Evolutionary conservation across 1,140 invertebrate genomes (phyloP).

Genomic region (Goniozus legneri): DNA sequence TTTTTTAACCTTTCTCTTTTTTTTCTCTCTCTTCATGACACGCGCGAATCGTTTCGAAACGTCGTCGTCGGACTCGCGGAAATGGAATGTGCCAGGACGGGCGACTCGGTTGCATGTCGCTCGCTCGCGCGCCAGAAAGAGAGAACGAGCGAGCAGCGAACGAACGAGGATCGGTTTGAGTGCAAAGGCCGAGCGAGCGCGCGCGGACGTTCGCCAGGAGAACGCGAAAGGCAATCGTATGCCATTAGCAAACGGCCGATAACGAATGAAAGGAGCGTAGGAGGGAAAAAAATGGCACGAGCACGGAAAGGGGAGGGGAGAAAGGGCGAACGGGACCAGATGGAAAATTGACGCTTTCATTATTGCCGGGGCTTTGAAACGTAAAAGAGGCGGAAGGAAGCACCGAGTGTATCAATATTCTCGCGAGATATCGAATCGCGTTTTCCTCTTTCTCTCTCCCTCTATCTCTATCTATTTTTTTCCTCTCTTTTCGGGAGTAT

Average conservation of each 20-base stretch:
- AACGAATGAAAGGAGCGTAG: constrained; percentile 28
- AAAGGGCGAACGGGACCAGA: constrained; percentile 28
- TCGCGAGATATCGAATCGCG: background rate
- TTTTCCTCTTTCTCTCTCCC: no score
- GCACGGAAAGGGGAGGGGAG: constrained; percentile 12
- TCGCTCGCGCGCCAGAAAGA: constrained; percentile 3
- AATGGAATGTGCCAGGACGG: constrained; percentile 15
- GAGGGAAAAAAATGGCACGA: constrained; percentile 22
- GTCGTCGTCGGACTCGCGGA: constrained; percentile 13
- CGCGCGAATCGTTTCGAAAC: no score
- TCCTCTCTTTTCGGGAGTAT: no score
- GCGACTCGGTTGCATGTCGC: no score
- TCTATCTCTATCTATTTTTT: no score
- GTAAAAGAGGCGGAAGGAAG: constrained; percentile 1
- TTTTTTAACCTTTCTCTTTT: no score
- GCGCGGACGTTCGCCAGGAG: background rate
- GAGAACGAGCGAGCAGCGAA: background rate
- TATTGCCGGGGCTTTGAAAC: constrained; percentile 25
- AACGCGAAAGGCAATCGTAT: constrained; percentile 28
- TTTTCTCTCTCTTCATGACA: no score
- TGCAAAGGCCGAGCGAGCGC: background rate
- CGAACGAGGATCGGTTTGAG: no score
- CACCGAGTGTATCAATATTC: background rate
- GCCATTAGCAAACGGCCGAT: constrained; percentile 32
- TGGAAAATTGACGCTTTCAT: constrained; percentile 37